Evolutionary conservation across 2,888 invertebrate species (phyloP).

Genomic region (Cremastinae sp.): DNA sequence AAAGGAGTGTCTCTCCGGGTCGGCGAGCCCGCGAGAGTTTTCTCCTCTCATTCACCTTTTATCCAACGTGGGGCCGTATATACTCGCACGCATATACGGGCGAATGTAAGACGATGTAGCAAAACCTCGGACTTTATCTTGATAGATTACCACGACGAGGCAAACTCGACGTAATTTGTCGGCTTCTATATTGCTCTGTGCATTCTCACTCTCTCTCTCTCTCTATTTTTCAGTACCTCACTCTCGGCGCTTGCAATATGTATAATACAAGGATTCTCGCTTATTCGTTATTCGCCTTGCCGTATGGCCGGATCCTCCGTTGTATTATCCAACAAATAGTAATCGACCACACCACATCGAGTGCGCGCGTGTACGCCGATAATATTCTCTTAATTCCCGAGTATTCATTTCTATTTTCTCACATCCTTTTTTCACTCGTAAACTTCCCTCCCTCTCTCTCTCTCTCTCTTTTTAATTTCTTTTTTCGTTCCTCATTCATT

Average conservation of each 20-base stretch:
- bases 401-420: neutral
- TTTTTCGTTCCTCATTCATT: no score
- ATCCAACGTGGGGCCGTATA: conserved; percentile 12
- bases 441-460: conserved; percentile 1
- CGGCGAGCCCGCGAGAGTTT: conserved; percentile 5
- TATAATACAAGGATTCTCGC: conserved; percentile 21
- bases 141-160: conserved; percentile 69
- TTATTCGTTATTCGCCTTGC: conserved; percentile 53
- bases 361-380: conserved; percentile 47
- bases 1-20: conserved; percentile 52
- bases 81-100: neutral
- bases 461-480: no score
- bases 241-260: conserved; percentile 23
- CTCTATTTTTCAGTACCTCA: no score
- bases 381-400: conserved; percentile 5
- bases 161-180: conserved; percentile 70
- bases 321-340: conserved; percentile 38
- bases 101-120: conserved; percentile 54
- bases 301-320: conserved; percentile 32
- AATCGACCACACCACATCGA: conserved; percentile 20
- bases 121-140: conserved; percentile 70
- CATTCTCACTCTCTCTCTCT: conserved; percentile 28
- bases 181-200: conserved; percentile 63
- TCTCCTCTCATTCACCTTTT: conserved; percentile 41
- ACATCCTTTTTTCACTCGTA: no score